A percentile compares a stretch with the other conserved stretches of the same genome.
phyloP scores from a whole-genome alignment of 2,888 invertebrate genomes.

The Trichogramma evanescens region DNA sequence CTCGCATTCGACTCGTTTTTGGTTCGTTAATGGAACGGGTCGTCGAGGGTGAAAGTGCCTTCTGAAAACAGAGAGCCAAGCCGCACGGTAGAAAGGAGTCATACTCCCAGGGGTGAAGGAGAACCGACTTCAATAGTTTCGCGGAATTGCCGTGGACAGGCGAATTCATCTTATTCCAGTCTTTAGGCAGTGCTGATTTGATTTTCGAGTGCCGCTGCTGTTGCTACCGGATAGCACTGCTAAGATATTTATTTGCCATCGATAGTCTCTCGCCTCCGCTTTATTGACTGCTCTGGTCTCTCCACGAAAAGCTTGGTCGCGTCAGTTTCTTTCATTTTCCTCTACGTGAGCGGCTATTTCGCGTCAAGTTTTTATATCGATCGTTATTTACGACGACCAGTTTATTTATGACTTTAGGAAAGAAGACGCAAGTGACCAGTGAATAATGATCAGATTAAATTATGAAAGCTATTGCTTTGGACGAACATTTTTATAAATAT shows the following conservation, averaged over 20 bases:
- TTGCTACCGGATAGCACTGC: constrained; percentile 6
- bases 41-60: neutral
- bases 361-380: neutral
- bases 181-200: constrained; percentile 25
- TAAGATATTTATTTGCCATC: constrained; percentile 32
- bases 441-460: constrained; percentile 1
- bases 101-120: constrained; percentile 30
- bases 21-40: neutral
- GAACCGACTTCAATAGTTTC: constrained; percentile 38
- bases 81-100: neutral
- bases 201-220: constrained; percentile 26
- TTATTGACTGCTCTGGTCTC: constrained; percentile 8
- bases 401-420: constrained; percentile 1
- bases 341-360: neutral
- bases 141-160: constrained; percentile 35
- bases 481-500: neutral
- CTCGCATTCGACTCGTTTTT: too few relatives aligned
- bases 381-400: constrained; percentile 1
- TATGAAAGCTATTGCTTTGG: neutral
- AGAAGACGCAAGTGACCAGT: neutral
- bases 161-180: constrained; percentile 28
- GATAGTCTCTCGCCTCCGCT: constrained; percentile 5
- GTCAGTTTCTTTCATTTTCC: constrained; percentile 7
- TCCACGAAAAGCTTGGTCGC: constrained; percentile 13
- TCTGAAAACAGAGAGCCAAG: constrained; percentile 11